phyloP scores from a whole-genome alignment of 2,797 vertebrate species.

The Rachycentron canadum region DNA sequence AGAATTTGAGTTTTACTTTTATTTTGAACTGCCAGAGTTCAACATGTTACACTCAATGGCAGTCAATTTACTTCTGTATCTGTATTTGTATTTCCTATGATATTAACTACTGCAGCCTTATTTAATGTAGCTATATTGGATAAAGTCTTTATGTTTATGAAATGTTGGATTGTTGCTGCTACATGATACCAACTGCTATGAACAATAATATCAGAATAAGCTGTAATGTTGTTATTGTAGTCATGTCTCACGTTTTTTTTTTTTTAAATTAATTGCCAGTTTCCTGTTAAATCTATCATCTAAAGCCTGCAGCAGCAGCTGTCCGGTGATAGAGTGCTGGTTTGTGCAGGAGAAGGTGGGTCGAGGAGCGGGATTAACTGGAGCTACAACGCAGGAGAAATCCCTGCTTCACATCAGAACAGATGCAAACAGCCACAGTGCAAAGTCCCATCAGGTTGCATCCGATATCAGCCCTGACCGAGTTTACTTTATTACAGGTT shows the following conservation, averaged over 20 bases:
- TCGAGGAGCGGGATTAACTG: conserved; percentile 75
- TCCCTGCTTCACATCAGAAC: conserved; percentile 76
- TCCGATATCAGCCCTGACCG: conserved; percentile 69
- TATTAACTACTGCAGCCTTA: background rate
- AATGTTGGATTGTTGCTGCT: background rate
- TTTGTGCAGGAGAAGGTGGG: conserved; percentile 78
- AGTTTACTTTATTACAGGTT: conserved; percentile 80
- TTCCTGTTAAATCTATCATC: background rate
- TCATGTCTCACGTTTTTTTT: background rate
- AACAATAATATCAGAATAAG: fast-evolving
- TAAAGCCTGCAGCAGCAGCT: conserved; percentile 62
- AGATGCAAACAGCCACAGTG: background rate
- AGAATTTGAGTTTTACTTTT: conserved; percentile 14
- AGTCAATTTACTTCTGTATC: background rate
- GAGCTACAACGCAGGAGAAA: conserved; percentile 77
- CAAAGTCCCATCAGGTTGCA: background rate
- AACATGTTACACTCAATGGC: background rate
- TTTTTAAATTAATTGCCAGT: fast-evolving
- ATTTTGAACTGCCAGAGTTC: background rate
- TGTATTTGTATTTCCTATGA: background rate
- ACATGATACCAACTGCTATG: background rate
- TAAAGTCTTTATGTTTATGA: too few species aligned
- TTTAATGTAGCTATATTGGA: background rate
- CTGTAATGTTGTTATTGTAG: background rate
- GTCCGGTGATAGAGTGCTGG: conserved; percentile 86